phyloP scores from a whole-genome alignment of 2,113 vertebrate genomes.

The Tachycineta bicolor region DNA sequence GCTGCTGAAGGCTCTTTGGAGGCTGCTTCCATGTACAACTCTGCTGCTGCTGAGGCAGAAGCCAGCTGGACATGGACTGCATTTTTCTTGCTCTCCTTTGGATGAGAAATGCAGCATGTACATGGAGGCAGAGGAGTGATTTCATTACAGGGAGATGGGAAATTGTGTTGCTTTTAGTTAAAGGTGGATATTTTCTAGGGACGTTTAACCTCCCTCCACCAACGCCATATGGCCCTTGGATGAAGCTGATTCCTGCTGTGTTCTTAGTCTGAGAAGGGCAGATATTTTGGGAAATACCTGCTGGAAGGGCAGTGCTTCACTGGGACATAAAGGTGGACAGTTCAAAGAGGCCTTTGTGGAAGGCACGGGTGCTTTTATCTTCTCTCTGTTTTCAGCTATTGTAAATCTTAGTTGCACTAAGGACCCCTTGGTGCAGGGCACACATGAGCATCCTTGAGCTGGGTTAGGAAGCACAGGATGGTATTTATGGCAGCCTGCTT shows the following conservation, averaged over 20 bases:
- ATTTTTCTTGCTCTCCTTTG: neutral
- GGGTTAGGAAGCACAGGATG: neutral
- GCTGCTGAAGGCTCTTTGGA: neutral
- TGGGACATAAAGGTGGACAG: rapidly evolving
- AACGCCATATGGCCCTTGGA: rapidly evolving
- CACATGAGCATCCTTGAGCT: rapidly evolving
- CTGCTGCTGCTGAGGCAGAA: neutral
- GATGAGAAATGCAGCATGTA: neutral
- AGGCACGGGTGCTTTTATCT: neutral
- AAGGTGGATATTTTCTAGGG: neutral
- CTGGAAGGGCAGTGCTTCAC: neutral
- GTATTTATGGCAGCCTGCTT: neutral
- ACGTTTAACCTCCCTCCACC: neutral
- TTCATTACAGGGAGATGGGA: neutral
- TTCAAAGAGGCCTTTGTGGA: neutral
- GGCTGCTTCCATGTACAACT: neutral
- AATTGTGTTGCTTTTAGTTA: neutral
- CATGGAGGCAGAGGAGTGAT: rapidly evolving
- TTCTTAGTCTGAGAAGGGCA: neutral
- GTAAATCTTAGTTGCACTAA: neutral
- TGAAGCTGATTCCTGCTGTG: neutral
- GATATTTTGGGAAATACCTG: neutral
- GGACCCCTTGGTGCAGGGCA: neutral
- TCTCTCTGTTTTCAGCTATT: neutral
- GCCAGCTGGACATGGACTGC: neutral